Percentiles rank a stretch among this genome's conserved stretches.
Conservation (phyloP, 1,140 invertebrate genomes). For the Polypedilum vanderplanki region DNA sequence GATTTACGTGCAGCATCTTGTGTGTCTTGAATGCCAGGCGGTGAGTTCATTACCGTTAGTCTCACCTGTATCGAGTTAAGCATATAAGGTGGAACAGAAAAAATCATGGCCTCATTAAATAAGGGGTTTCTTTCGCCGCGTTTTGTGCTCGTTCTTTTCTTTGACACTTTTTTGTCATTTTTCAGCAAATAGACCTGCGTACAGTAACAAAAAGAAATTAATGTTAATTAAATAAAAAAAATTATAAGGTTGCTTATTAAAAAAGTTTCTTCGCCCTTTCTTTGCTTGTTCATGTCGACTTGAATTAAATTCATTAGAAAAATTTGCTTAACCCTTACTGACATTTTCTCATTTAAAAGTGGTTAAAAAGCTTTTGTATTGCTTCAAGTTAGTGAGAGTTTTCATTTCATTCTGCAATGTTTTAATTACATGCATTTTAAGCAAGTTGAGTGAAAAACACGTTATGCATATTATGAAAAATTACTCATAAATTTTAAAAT, state of each 20-base stretch:
- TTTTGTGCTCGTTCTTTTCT: conserved; percentile 67
- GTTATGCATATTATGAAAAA: no score
- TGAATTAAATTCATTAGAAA: conserved; percentile 5
- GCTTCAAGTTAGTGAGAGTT: no score
- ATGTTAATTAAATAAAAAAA: not conserved
- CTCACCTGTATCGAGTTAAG: conserved; percentile 62
- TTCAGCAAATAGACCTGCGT: conserved; percentile 66
- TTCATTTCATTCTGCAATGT: no score
- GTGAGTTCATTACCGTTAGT: conserved; percentile 55
- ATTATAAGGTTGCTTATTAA: conserved; percentile 6
- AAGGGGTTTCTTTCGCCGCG: conserved; percentile 62
- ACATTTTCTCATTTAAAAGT: not conserved
- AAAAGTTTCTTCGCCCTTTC: not conserved
- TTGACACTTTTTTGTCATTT: conserved; percentile 67
- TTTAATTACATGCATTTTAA: no score
- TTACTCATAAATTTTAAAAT: no score
- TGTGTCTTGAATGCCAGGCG: conserved; percentile 32
- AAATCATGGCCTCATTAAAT: conserved; percentile 75
- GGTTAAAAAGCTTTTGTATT: not conserved
- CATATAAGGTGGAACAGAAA: conserved; percentile 59
- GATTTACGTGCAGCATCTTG: conserved; percentile 43
- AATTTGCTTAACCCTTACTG: not conserved
- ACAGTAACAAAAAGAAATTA: conserved; percentile 38
- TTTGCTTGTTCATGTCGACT: not conserved
- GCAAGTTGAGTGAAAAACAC: no score